Evolutionary conservation across 1,140 invertebrate genomes (phyloP).

Genomic region (Araneus ventricosus): DNA sequence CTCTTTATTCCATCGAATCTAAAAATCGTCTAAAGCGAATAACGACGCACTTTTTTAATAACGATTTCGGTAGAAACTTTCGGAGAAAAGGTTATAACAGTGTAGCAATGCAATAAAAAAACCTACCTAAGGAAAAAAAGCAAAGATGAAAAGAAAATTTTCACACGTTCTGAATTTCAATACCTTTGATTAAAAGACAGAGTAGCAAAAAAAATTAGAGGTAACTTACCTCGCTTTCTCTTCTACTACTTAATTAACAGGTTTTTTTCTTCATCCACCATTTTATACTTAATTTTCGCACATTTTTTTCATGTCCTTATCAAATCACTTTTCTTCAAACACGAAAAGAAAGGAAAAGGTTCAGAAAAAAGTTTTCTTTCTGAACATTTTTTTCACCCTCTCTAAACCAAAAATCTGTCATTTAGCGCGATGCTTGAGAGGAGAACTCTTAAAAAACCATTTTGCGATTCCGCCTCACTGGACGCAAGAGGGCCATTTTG

Average conservation of each 20-base stretch:
- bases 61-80: not conserved
- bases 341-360: not conserved
- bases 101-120: not conserved
- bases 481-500: constrained; percentile 13
- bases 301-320: constrained; percentile 51
- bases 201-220: not conserved
- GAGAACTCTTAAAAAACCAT: constrained; percentile 18
- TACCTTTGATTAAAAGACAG: constrained; percentile 36
- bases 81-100: not conserved
- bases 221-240: constrained; percentile 36
- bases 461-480: constrained; percentile 10
- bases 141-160: constrained; percentile 3
- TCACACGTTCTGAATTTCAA: constrained; percentile 36
- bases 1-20: not conserved
- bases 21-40: not conserved
- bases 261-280: constrained; percentile 2
- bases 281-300: constrained; percentile 49
- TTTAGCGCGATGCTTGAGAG: constrained; percentile 1
- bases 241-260: constrained; percentile 45
- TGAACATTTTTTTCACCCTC: not conserved
- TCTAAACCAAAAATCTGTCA: constrained; percentile 25
- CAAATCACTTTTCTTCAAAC: constrained; percentile 58
- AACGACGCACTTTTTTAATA: not conserved
- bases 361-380: constrained; percentile 23
- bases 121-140: not conserved